Conservation (phyloP, 2,888 invertebrate genomes). For the Liopterus haemorrhoidalis region DNA sequence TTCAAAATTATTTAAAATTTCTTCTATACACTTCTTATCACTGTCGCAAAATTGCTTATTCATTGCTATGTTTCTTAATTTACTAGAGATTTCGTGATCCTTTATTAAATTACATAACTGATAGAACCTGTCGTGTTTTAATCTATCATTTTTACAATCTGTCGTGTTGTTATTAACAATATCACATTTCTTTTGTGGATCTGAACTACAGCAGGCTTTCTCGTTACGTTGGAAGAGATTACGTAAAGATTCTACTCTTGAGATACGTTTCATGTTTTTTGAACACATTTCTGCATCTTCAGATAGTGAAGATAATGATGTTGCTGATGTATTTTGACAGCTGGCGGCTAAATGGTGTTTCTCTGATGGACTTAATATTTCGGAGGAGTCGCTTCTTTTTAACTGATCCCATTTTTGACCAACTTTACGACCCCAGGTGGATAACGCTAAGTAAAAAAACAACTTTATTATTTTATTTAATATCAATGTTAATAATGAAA, state of each 20-base stretch:
- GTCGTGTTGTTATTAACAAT: constrained; percentile 22
- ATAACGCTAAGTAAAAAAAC: constrained; percentile 47
- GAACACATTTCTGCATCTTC: too few relatives aligned
- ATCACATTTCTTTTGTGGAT: constrained; percentile 22
- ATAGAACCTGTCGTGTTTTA: constrained; percentile 31
- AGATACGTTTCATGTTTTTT: constrained; percentile 40
- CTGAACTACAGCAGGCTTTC: constrained; percentile 31
- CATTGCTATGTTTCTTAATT: constrained; percentile 38
- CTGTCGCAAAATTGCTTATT: too few relatives aligned
- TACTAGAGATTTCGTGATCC: constrained; percentile 26
- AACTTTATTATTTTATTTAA: too few relatives aligned
- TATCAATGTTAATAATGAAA: too few relatives aligned
- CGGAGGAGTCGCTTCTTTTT: constrained; percentile 54
- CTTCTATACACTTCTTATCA: too few relatives aligned
- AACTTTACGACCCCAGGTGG: constrained; percentile 56
- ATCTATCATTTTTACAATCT: constrained; percentile 30
- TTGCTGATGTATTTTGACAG: constrained; percentile 16
- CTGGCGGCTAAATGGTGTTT: constrained; percentile 21
- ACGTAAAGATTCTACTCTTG: constrained; percentile 51
- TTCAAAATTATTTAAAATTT: constrained; percentile 37
- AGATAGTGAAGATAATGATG: constrained; percentile 1
- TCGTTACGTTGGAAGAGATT: constrained; percentile 47
- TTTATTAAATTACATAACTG: too few relatives aligned
- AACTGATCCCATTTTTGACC: constrained; percentile 57
- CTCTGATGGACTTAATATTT: constrained; percentile 42